A percentile compares a stretch with the other conserved stretches of the same genome.
Evolutionary conservation across 1,140 invertebrate genomes (phyloP).

Genomic region (Nilaparvata lugens): DNA sequence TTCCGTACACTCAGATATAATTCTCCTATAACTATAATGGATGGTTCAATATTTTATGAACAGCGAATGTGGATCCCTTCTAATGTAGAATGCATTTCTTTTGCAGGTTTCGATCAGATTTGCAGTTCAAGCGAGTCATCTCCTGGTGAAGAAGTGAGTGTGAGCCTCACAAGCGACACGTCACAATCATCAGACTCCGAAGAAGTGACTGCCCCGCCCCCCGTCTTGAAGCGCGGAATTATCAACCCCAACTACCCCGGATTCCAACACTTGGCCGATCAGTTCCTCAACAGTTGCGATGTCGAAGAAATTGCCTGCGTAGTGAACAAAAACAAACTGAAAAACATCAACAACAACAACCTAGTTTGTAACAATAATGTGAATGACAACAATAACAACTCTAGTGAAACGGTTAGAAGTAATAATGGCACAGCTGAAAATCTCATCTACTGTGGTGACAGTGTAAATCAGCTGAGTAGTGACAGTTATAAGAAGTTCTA

Average conservation of each 20-base stretch:
- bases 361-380: constrained; percentile 34
- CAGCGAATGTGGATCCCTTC: too few relatives aligned
- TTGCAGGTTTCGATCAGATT: constrained; percentile 7
- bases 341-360: constrained; percentile 20
- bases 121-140: constrained; percentile 20
- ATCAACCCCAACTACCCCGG: constrained; percentile 72
- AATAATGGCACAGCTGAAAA: not conserved
- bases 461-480: constrained; percentile 44
- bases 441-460: constrained; percentile 16
- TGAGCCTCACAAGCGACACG: constrained; percentile 20
- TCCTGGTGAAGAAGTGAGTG: constrained; percentile 21
- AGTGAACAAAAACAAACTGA: not conserved
- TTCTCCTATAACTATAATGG: too few relatives aligned
- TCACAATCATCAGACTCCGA: constrained; percentile 35
- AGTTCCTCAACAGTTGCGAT: constrained; percentile 35
- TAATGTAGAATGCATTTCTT: constrained; percentile 2
- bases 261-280: constrained; percentile 38
- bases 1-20: too few relatives aligned
- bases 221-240: constrained; percentile 43
- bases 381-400: constrained; percentile 27
- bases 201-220: constrained; percentile 31
- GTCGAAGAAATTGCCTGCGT: constrained; percentile 32
- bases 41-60: too few relatives aligned
- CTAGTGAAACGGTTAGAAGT: not conserved
- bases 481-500: constrained; percentile 46